These are phyloP conservation scores for Plecturocebus donacophilus DNA, from an alignment of 2,113 vertebrate genomes.

Conservation along the genomic window DNA sequence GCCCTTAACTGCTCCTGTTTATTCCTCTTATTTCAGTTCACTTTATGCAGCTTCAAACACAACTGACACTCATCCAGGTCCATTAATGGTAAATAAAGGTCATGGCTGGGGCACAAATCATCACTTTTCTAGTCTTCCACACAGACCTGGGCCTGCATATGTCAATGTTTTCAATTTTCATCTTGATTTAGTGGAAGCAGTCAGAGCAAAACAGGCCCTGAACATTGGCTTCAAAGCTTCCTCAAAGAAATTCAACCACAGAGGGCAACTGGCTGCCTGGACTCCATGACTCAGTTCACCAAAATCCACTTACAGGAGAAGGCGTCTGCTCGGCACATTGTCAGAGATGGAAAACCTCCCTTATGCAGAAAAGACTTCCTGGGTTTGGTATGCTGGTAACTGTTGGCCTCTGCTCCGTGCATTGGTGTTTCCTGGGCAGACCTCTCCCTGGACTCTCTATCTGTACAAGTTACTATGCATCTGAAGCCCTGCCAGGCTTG, in stretches of 20 bases:
- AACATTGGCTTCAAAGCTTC: neutral
- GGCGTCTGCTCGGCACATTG: neutral
- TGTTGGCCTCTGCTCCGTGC: neutral
- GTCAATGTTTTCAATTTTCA: conserved; percentile 71
- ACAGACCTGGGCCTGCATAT: neutral
- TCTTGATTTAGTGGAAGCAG: conserved; percentile 35
- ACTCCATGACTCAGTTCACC: neutral
- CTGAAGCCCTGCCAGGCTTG: neutral
- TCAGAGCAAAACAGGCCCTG: neutral
- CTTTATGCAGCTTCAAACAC: conserved; percentile 80
- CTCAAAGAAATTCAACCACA: neutral
- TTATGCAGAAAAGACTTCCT: neutral
- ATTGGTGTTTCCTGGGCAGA: accelerated
- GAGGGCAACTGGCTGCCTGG: neutral
- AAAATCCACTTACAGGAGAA: neutral
- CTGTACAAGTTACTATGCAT: neutral
- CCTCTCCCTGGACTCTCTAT: neutral
- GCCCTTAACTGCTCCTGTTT: conserved; percentile 79
- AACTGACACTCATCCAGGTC: conserved; percentile 58
- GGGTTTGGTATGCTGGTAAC: neutral
- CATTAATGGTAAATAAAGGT: conserved; percentile 85
- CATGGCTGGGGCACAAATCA: conserved; percentile 67
- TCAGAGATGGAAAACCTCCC: neutral
- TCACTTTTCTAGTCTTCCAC: conserved; percentile 42
- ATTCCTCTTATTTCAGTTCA: conserved; percentile 78